Conservation (phyloP, 2,888 invertebrate genomes). For the Idaea straminata region DNA sequence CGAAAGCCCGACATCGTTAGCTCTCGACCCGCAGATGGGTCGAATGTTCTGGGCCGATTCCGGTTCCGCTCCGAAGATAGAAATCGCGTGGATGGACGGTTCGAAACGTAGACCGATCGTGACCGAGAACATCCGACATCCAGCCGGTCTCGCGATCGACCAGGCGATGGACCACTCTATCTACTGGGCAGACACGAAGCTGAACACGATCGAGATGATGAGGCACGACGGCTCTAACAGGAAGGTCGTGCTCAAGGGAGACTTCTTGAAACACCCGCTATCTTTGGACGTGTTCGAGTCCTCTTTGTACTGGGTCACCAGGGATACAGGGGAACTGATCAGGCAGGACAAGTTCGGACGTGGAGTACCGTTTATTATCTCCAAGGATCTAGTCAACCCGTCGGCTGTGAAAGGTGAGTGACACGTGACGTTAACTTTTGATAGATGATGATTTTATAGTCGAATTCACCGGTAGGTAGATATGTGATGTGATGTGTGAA, state of each 20-base stretch:
- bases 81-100: conserved; percentile 98
- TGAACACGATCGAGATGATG: conserved; percentile 93
- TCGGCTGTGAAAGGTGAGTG: conserved; percentile 88
- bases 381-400: conserved; percentile 91
- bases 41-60: conserved; percentile 97
- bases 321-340: conserved; percentile 91
- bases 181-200: conserved; percentile 97
- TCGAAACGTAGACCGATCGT: conserved; percentile 90
- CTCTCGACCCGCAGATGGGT: conserved; percentile 91
- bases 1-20: conserved; percentile 93
- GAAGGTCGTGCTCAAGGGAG: conserved; percentile 86
- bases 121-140: conserved; percentile 90
- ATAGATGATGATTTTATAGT: no score
- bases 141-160: conserved; percentile 94
- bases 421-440: no score
- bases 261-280: conserved; percentile 87
- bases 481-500: background rate
- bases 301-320: conserved; percentile 95
- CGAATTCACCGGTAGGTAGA: no score
- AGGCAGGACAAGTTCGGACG: conserved; percentile 98
- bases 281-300: conserved; percentile 97
- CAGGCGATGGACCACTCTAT: conserved; percentile 92
- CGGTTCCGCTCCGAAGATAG: conserved; percentile 94
- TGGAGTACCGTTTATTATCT: conserved; percentile 91
- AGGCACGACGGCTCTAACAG: conserved; percentile 89